phyloP scores from a whole-genome alignment of 2,113 vertebrate genomes.

The Sprattus sprattus region DNA sequence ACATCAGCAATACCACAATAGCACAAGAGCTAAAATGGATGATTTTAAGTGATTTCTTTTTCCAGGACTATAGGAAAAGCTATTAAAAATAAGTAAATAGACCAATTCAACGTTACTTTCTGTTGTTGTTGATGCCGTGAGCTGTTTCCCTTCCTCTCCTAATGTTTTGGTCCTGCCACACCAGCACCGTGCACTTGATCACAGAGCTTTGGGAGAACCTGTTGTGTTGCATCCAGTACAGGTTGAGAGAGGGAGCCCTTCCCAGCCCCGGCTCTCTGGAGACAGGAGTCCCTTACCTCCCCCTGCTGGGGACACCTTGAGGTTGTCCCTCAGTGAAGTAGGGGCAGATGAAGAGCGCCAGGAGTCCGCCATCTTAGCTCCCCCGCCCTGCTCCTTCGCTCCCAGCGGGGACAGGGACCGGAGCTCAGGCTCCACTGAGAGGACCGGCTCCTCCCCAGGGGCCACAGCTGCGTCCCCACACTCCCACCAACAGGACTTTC shows the following conservation, averaged over 20 bases:
- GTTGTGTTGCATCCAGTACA: slow-evolving; percentile 55
- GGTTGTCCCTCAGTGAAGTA: not conserved
- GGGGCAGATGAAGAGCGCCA: slow-evolving; percentile 8
- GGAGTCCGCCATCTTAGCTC: slow-evolving; percentile 14
- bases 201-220: slow-evolving; percentile 43
- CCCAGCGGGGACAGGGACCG: slow-evolving; percentile 47
- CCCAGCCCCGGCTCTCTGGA: not conserved
- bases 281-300: not conserved
- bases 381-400: slow-evolving; percentile 52
- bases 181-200: not conserved
- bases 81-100: too few species aligned
- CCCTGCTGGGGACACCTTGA: not conserved
- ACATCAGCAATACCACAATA: not conserved
- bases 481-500: slow-evolving; percentile 78
- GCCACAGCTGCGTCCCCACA: slow-evolving; percentile 31
- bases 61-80: too few species aligned
- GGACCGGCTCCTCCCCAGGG: slow-evolving; percentile 21
- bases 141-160: not conserved
- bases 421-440: slow-evolving; percentile 24
- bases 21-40: not conserved
- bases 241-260: slow-evolving; percentile 22
- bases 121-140: not conserved
- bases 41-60: too few species aligned
- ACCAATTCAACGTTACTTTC: not conserved
- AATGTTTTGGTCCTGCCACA: not conserved